Evolutionary conservation across 2,888 invertebrate species (phyloP).

Genomic region (Ganaspis brasiliensis): DNA sequence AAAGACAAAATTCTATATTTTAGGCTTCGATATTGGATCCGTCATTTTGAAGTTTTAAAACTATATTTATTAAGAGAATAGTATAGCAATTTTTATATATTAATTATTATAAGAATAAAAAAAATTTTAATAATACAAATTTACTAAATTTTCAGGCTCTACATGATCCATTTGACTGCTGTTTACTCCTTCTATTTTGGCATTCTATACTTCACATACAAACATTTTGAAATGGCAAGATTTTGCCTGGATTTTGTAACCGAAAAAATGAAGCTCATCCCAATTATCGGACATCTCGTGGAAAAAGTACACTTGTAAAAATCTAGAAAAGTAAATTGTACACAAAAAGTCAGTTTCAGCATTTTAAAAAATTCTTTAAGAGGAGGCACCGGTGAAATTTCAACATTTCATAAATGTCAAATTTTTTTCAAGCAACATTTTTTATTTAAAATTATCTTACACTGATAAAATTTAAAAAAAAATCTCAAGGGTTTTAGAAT

Average conservation of each 20-base stretch:
- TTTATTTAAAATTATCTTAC: too few species aligned
- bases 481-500: too few species aligned
- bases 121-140: not conserved
- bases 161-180: conserved; percentile 69
- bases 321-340: not conserved
- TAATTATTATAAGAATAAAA: not conserved
- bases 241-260: conserved; percentile 66
- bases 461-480: too few species aligned
- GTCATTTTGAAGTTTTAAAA: too few species aligned
- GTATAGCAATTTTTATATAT: too few species aligned
- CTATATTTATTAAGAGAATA: too few species aligned
- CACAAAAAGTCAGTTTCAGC: not conserved
- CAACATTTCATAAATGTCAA: too few species aligned
- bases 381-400: too few species aligned
- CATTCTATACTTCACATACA: conserved; percentile 69
- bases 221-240: conserved; percentile 67
- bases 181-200: conserved; percentile 75
- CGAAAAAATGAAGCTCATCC: conserved; percentile 67
- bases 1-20: too few species aligned
- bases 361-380: too few species aligned
- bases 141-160: conserved; percentile 68
- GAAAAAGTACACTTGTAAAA: conserved; percentile 50
- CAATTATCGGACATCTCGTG: conserved; percentile 65
- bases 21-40: too few species aligned
- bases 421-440: too few species aligned